phyloP scores from a whole-genome alignment of 2,888 invertebrate species.

The Anagyrus pseudococci region DNA sequence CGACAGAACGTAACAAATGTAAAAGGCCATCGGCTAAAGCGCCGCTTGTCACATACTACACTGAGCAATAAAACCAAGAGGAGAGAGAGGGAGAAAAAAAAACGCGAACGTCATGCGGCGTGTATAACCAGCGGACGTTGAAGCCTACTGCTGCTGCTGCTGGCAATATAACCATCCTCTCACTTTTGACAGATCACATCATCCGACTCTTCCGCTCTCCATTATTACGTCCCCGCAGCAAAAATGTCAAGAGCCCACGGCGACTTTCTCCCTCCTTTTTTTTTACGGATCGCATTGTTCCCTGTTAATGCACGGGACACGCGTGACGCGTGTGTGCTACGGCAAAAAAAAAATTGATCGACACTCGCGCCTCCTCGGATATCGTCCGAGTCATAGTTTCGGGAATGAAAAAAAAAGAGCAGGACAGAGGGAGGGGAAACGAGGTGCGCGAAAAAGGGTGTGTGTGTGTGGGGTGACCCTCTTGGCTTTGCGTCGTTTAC shows the following conservation, averaged over 20 bases:
- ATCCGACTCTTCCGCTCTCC: background rate
- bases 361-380: background rate
- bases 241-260: background rate
- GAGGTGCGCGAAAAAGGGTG: background rate
- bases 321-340: slow-evolving; percentile 3
- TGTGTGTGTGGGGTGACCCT: too few species aligned
- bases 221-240: slow-evolving; percentile 13
- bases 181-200: background rate
- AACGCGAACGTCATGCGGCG: too few species aligned
- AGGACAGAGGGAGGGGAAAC: background rate
- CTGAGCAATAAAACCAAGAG: too few species aligned
- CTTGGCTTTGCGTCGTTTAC: too few species aligned
- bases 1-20: too few species aligned
- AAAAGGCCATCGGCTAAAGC: too few species aligned
- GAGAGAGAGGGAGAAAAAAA: too few species aligned
- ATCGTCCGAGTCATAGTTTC: background rate
- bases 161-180: too few species aligned
- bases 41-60: too few species aligned
- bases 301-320: background rate
- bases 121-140: too few species aligned
- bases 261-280: background rate
- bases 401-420: background rate
- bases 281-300: slow-evolving; percentile 3
- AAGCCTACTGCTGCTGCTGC: too few species aligned
- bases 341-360: slow-evolving; percentile 24